phyloP scores from a whole-genome alignment of 2,113 vertebrate genomes.

The Macquaria ambigua region DNA sequence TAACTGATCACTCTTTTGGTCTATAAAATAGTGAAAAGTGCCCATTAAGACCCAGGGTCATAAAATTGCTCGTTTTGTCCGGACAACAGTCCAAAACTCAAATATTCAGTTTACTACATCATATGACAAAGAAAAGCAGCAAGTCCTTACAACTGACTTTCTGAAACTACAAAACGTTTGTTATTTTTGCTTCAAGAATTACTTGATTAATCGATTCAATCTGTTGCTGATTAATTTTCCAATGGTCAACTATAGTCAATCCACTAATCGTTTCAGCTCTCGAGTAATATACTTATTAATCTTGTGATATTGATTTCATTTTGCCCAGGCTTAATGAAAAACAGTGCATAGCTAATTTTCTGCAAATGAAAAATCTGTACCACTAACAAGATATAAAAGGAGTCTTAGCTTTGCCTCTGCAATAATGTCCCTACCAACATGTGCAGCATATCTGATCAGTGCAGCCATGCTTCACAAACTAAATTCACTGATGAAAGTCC shows the following conservation, averaged over 20 bases:
- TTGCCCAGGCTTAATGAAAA: constrained; percentile 26
- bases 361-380: constrained; percentile 37
- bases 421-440: background rate
- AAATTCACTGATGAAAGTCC: constrained; percentile 28
- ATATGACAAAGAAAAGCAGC: background rate
- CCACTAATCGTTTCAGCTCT: background rate
- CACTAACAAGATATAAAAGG: background rate
- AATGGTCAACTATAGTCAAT: background rate
- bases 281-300: background rate
- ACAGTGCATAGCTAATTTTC: background rate
- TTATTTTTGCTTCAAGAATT: background rate
- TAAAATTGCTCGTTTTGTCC: background rate
- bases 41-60: background rate
- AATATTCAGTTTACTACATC: background rate
- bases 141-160: background rate
- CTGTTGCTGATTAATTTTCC: background rate
- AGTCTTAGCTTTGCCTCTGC: constrained; percentile 1
- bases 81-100: no score
- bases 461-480: constrained; percentile 14
- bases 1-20: background rate
- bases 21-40: background rate
- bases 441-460: constrained; percentile 32
- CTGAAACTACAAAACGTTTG: background rate
- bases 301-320: background rate
- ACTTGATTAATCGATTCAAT: background rate